phyloP scores from a whole-genome alignment of 2,797 vertebrate genomes.

The Lepidocolaptes lacrymiger region DNA sequence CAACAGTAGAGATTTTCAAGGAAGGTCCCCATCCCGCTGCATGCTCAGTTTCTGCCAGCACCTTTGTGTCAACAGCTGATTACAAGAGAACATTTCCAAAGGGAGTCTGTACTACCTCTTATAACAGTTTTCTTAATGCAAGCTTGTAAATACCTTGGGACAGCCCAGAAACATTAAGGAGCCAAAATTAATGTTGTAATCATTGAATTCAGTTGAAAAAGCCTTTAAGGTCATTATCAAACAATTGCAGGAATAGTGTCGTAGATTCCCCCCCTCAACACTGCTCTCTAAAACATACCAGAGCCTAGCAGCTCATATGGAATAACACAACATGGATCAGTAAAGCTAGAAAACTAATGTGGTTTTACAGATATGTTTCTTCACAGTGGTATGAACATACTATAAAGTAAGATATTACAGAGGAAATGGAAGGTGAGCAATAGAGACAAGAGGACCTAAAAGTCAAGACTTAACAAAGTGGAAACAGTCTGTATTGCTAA shows the following conservation, averaged over 20 bases:
- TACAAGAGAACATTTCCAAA: not conserved
- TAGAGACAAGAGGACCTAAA: not conserved
- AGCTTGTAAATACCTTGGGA: not conserved
- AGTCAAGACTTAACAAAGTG: not conserved
- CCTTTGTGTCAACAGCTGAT: not conserved
- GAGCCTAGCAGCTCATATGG: not conserved
- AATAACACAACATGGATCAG: conserved; percentile 5
- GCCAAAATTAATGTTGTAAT: not conserved
- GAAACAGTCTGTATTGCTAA: not conserved
- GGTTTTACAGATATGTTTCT: not conserved
- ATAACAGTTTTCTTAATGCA: not conserved
- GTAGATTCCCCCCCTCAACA: not conserved
- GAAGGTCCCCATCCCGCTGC: not conserved
- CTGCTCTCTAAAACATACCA: not conserved
- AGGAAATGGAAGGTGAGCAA: not conserved
- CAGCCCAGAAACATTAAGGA: not conserved
- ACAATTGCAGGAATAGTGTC: not conserved
- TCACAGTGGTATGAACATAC: not conserved
- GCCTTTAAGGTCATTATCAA: not conserved
- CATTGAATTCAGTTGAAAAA: not conserved
- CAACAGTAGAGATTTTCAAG: not conserved
- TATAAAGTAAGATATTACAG: not conserved
- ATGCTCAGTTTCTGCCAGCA: not conserved
- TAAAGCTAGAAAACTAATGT: not conserved
- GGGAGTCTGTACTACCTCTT: not conserved